These are phyloP conservation scores for Microcaecilia unicolor DNA, from an alignment of 2,797 vertebrate species.

Conservation along the genomic window DNA sequence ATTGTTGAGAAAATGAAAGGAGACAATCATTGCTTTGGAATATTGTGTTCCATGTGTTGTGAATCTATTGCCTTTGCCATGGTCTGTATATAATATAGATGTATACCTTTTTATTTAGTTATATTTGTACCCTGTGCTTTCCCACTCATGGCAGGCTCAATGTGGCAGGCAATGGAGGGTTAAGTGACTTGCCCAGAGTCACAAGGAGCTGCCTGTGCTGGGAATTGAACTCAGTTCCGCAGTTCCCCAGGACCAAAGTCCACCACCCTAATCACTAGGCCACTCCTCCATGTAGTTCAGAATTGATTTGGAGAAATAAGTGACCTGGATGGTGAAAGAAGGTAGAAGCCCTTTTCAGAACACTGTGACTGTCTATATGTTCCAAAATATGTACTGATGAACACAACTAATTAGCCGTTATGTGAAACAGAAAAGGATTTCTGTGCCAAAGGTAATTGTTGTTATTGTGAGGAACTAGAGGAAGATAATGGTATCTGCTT, in stretches of 20 bases:
- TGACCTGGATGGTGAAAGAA: constrained; percentile 20
- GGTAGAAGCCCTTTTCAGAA: constrained; percentile 9
- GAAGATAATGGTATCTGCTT: constrained; percentile 50
- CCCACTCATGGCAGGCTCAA: too few relatives aligned
- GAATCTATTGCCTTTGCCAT: constrained; percentile 9
- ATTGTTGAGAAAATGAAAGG: too few relatives aligned
- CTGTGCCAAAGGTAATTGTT: constrained; percentile 28
- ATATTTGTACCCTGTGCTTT: too few relatives aligned
- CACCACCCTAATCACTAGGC: too few relatives aligned
- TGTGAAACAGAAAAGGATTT: constrained; percentile 8
- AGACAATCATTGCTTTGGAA: constrained; percentile 14
- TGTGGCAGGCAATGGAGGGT: too few relatives aligned
- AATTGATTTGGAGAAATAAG: constrained; percentile 13
- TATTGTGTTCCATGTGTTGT: constrained; percentile 1
- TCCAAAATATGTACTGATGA: constrained; percentile 18
- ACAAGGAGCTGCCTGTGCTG: too few relatives aligned
- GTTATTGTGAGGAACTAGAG: constrained; percentile 21
- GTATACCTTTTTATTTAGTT: constrained; percentile 31
- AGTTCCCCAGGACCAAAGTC: too few relatives aligned
- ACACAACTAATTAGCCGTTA: constrained; percentile 34
- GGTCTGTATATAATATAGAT: neutral
- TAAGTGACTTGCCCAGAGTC: too few relatives aligned
- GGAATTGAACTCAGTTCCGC: too few relatives aligned
- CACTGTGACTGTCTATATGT: constrained; percentile 11
- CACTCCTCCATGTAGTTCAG: constrained; percentile 27